Evolutionary conservation across 2,113 vertebrate genomes (phyloP), one percentile per base, ranked within the genome.

Genomic region (Macquaria australasica): DNA sequence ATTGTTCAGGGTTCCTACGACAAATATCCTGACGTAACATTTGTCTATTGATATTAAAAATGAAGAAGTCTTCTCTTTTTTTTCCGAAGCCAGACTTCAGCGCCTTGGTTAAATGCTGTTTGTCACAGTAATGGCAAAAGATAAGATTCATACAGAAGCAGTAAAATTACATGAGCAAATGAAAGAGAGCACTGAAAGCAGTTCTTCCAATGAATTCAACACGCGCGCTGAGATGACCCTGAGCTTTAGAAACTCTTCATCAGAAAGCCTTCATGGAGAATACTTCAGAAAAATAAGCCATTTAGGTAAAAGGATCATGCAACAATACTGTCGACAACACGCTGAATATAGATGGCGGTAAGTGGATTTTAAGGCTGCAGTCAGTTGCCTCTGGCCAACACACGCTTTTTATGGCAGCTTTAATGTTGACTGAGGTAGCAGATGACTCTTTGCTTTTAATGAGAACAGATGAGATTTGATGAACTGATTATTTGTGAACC

Each of bases 311-410:
- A 41, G 14, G 14, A 50, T 31, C 20, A 51, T 50, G 18, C n/a
- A 37, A 56, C 15, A 53, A 77, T 73, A 28, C 28, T 67, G 21
- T 71, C 37, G 25, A 51, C 45, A 77, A 53, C 20, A 59, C 18
- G 7, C n/a, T 53, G 23, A 68, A 51, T 56, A 16, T 51, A 51
- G 56, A 34, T 4, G 39, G 31, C 53, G 25, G 3, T 55, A 8
- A 53, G 25, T 58, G 41, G 63, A 58, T 75, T 73, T 85, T 34
- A 77, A 77, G 31, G 64, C 75, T 63, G 51, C 16, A 45, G 20
- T 23, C 43, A n/a, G 31, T 59, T 68, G 23, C 18, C n/a, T 71
- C 23, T 14, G 37, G 45, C 25, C 34, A 45, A 48, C 28, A 73
- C 7, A 60, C 3, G 4, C 3, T 48, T 55, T 55, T 58, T 15